Base-by-base conservation (phyloP, 2,888 invertebrate genomes). In the Diarsia mendica region DNA sequence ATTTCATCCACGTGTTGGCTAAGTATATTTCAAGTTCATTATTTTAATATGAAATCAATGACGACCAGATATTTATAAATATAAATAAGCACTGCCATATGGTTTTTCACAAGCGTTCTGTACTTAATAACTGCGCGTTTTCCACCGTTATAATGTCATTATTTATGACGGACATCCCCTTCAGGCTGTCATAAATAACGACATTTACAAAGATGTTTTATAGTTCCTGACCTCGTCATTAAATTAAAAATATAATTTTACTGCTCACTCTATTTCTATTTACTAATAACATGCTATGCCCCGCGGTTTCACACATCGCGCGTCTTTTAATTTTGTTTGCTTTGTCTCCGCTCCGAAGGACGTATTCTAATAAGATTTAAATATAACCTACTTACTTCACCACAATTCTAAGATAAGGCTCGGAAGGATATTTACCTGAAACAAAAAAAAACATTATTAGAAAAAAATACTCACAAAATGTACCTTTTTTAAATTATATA, bases 401-500 rank as follows among this genome's bases (percentile, higher is more conserved):
- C 23, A 44, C 10, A 11, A 53, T 53, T 44, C 20, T 13, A n/a
- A 39, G 33, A 65, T 33, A 49, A 58, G 0, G 0, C 49, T 48
- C 8, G 13, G 49, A 60, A 39, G 6, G 1, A 53, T 80, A 85
- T 69, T 84, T 85, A 85, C 85, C 85, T 86, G 85, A 67, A 85
- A 85, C 80, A 68, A 84, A 63, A 71, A 28, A 73, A 77, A 44
- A 46, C 15, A 15, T 55, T 23, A 60, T 44, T 65, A 55, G 1
- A 18, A 51, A 58, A 58, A 49, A 63, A 33, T 3, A 51, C 0
- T 0, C 1, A 51, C 9, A 18, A 44, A 20, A 13, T 65, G 28
- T 1, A 39, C 18, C 18, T n/a, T 20, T 23, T 23, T 33, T 28
- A 28, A 28, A 28, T 28, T 28, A 28, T 28, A 28, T 28, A 1